These are phyloP conservation scores for Thamnaconus septentrionalis DNA, from an alignment of 2,113 vertebrate species.

Conservation along the genomic window DNA sequence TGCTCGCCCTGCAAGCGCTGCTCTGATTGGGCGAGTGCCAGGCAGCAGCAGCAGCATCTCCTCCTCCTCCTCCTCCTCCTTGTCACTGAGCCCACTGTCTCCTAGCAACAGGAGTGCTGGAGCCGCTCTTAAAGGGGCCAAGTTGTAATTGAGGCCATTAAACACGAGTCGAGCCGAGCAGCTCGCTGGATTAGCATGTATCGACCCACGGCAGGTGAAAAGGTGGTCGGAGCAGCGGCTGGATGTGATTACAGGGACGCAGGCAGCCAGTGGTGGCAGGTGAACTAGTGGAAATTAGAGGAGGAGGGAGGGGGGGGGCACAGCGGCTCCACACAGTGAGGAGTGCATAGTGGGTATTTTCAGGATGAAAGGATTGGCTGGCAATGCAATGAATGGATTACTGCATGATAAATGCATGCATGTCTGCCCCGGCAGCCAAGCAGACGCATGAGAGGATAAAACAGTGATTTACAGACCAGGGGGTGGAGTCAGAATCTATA, in stretches of 20 bases:
- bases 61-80: slow-evolving; percentile 37
- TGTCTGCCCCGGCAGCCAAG: too few species aligned
- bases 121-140: slow-evolving; percentile 64
- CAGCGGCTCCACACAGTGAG: too few species aligned
- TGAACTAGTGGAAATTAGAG: not conserved
- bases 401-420: too few species aligned
- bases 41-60: slow-evolving; percentile 53
- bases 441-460: too few species aligned
- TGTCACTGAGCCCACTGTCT: slow-evolving; percentile 54
- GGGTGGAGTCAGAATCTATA: too few species aligned
- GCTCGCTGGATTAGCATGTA: slow-evolving; percentile 13
- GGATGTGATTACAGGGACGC: not conserved
- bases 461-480: too few species aligned
- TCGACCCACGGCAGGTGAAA: slow-evolving; percentile 17
- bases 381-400: too few species aligned
- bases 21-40: slow-evolving; percentile 48
- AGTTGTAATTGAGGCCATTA: slow-evolving; percentile 33
- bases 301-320: not conserved
- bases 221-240: not conserved
- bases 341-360: too few species aligned
- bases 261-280: too few species aligned
- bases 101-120: slow-evolving; percentile 71
- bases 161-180: slow-evolving; percentile 9
- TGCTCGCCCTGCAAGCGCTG: slow-evolving; percentile 2
- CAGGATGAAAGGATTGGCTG: too few species aligned